phyloP scores from a whole-genome alignment of 2,888 invertebrate species.

The Pseudoips prasinana region DNA sequence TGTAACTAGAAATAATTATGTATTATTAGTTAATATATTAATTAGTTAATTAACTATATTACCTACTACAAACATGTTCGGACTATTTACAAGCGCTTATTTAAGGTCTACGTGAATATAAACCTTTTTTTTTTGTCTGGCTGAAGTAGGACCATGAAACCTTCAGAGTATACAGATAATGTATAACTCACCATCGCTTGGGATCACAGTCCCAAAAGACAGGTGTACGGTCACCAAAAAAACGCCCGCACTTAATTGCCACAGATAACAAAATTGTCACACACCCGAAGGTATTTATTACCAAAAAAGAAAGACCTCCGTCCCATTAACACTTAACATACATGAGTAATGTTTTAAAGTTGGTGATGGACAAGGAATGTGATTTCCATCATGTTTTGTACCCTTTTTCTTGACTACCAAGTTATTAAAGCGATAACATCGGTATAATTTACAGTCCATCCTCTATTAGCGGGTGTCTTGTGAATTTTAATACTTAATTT shows the following conservation, averaged over 20 bases:
- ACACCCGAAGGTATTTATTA: conserved; percentile 15
- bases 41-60: no score
- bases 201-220: not conserved
- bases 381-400: conserved; percentile 26
- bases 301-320: conserved; percentile 10
- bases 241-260: not conserved
- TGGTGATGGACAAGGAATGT: conserved; percentile 17
- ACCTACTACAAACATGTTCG: no score
- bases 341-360: conserved; percentile 30
- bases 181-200: no score
- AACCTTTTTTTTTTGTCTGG: no score
- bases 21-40: no score
- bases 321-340: conserved; percentile 37
- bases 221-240: not conserved
- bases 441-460: conserved; percentile 53
- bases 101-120: no score
- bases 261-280: conserved; percentile 6
- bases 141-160: no score
- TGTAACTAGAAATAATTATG: no score
- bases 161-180: no score
- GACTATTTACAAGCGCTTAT: no score
- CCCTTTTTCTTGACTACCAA: conserved; percentile 54
- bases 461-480: conserved; percentile 51
- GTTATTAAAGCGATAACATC: conserved; percentile 71
- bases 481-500: conserved; percentile 71